Evolutionary conservation across 2,888 invertebrate species (phyloP).

Genomic region (Mamestra brassicae): DNA sequence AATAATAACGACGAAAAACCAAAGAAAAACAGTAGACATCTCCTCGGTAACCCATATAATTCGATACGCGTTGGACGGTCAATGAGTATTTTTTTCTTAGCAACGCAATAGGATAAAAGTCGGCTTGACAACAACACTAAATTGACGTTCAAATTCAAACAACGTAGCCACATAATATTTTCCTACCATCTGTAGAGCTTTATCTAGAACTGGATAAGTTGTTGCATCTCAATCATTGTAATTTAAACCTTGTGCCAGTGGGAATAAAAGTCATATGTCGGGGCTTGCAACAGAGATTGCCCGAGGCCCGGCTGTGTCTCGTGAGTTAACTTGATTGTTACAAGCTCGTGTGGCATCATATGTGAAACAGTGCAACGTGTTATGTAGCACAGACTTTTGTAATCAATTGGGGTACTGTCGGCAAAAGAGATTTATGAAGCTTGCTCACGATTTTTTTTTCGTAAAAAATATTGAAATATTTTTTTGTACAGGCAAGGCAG

Average conservation of each 20-base stretch:
- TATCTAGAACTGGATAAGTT: not conserved
- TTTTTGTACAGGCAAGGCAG: not conserved
- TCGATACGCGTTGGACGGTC: not conserved
- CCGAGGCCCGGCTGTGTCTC: conserved; percentile 31
- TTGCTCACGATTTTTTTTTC: not conserved
- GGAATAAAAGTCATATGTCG: conserved; percentile 22
- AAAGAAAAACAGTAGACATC: not conserved
- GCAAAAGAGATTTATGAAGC: conserved; percentile 6
- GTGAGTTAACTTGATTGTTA: conserved; percentile 46
- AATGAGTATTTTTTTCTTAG: not conserved
- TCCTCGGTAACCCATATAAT: not conserved
- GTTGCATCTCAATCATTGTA: conserved; percentile 17
- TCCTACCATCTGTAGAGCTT: conserved; percentile 16
- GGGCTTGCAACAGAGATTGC: conserved; percentile 10
- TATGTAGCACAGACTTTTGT: conserved; percentile 32
- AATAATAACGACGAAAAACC: not conserved
- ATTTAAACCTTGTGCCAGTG: not conserved
- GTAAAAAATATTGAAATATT: conserved; percentile 1
- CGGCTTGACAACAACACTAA: not conserved
- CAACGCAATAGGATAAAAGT: conserved; percentile 5
- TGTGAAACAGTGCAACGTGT: conserved; percentile 38
- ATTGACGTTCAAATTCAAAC: conserved; percentile 21
- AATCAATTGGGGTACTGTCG: conserved; percentile 31
- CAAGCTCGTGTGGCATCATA: conserved; percentile 26
- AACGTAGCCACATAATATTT: conserved; percentile 17